Percentiles rank a stretch among this genome's conserved stretches.
phyloP scores from a whole-genome alignment of 2,113 vertebrate species.

The Sakesphorus luctuosus region DNA sequence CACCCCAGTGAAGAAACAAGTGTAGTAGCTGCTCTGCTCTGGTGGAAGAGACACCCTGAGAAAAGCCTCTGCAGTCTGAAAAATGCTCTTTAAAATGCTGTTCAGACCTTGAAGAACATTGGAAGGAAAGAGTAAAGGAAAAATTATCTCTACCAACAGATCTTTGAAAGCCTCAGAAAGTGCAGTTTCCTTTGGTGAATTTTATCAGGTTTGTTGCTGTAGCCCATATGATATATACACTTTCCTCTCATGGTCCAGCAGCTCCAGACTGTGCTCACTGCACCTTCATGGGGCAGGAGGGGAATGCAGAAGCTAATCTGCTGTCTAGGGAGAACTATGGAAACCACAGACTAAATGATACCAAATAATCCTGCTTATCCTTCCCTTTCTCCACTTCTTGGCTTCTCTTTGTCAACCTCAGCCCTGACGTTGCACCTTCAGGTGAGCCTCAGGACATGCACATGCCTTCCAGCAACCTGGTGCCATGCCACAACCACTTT shows the following conservation, averaged over 20 bases:
- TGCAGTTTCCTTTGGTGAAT: neutral
- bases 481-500: neutral
- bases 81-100: neutral
- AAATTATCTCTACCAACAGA: neutral
- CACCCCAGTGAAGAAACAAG: neutral
- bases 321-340: neutral
- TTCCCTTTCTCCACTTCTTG: neutral
- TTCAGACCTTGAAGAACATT: neutral
- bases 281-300: neutral
- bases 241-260: neutral
- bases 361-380: neutral
- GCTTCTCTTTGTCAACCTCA: neutral
- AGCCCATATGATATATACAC: neutral
- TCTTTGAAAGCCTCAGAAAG: neutral
- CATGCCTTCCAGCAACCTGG: accelerated
- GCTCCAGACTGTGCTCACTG: neutral
- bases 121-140: neutral
- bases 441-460: accelerated
- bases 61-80: neutral
- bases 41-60: neutral
- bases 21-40: neutral
- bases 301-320: neutral
- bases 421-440: neutral
- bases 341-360: neutral
- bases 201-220: neutral